phyloP scores from a whole-genome alignment of 2,888 invertebrate genomes.

The Drosophila pseudotakahashii region DNA sequence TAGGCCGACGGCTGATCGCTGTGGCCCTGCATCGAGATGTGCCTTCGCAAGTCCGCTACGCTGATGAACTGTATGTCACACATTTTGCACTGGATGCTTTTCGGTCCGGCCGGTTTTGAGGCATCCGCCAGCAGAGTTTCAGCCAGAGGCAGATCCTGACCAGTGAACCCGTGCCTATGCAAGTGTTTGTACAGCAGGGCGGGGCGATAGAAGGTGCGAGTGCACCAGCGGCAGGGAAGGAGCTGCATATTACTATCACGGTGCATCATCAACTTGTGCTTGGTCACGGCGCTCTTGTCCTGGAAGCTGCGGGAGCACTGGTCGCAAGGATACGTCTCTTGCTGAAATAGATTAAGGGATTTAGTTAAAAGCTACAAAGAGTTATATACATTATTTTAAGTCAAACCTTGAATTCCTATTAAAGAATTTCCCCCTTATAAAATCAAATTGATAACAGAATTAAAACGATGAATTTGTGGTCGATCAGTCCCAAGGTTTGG shows the following conservation, averaged over 20 bases:
- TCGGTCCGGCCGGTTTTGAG: constrained; percentile 74
- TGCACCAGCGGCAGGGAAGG: constrained; percentile 81
- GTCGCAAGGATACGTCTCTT: constrained; percentile 66
- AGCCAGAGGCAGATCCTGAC: constrained; percentile 65
- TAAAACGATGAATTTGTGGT: not conserved
- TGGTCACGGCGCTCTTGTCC: constrained; percentile 77
- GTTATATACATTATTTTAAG: too few species aligned
- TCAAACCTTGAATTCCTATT: too few species aligned
- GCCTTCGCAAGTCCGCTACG: constrained; percentile 66
- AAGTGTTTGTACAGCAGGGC: constrained; percentile 79
- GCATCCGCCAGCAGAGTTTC: constrained; percentile 73
- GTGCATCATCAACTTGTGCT: constrained; percentile 72
- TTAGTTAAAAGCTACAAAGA: too few species aligned
- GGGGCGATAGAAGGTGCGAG: constrained; percentile 76
- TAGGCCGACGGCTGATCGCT: constrained; percentile 59
- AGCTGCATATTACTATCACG: constrained; percentile 70
- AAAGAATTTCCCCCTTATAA: not conserved
- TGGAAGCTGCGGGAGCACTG: constrained; percentile 71
- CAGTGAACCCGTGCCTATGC: constrained; percentile 71
- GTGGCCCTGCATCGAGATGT: constrained; percentile 61
- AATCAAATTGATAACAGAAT: not conserved
- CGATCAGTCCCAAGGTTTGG: not conserved
- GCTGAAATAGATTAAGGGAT: constrained; percentile 39
- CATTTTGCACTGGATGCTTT: constrained; percentile 75
- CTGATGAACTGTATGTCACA: constrained; percentile 72